Evolutionary conservation across 2,113 vertebrate species (phyloP).

Genomic region (Cairina moschata): DNA sequence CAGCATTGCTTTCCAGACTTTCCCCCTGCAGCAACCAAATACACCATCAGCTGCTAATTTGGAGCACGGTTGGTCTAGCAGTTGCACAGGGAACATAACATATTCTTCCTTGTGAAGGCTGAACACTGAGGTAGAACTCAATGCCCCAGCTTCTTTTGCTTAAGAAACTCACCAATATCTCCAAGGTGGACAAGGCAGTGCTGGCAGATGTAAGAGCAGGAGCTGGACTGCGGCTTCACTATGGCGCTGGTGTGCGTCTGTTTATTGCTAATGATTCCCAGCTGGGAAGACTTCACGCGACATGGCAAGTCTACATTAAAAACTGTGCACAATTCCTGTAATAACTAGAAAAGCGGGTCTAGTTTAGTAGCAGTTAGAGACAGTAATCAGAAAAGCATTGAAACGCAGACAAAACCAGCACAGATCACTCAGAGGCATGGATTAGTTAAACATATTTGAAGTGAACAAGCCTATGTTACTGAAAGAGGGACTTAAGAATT

Average conservation of each 20-base stretch:
- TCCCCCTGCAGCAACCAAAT: not conserved
- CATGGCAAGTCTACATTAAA: constrained; percentile 98
- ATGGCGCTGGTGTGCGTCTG: constrained; percentile 90
- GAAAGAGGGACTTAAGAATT: not conserved
- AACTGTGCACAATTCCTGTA: constrained; percentile 98
- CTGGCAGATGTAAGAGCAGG: constrained; percentile 99
- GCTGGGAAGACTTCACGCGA: constrained; percentile 95
- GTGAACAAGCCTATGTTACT: not conserved
- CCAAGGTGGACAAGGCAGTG: constrained; percentile 99
- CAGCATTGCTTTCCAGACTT: not conserved
- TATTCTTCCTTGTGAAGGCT: not conserved
- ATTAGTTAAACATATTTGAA: not conserved
- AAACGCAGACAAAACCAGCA: not conserved
- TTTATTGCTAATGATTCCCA: constrained; percentile 98
- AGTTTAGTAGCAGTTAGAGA: not conserved
- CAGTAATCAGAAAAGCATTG: not conserved
- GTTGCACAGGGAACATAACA: not conserved
- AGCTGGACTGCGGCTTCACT: constrained; percentile 97
- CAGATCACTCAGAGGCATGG: rapidly evolving
- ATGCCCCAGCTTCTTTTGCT: not conserved
- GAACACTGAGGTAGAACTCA: not conserved
- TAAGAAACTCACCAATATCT: constrained; percentile 90
- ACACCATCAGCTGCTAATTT: not conserved
- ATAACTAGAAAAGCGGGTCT: constrained; percentile 77
- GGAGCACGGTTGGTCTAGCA: not conserved